phyloP scores from a whole-genome alignment of 2,888 invertebrate genomes.

The Nudaria mundana region DNA sequence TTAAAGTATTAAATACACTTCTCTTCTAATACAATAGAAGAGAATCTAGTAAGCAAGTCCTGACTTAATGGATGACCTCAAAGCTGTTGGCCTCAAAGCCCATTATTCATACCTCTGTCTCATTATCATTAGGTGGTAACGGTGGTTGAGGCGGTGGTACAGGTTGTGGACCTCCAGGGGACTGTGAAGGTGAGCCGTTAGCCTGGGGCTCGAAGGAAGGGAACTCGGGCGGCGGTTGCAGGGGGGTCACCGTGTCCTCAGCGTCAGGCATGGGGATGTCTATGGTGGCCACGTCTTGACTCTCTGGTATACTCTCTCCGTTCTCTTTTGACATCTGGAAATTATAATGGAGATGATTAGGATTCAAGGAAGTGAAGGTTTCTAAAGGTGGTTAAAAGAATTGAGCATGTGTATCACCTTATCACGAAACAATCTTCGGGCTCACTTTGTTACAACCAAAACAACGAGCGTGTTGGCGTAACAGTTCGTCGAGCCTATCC shows the following conservation, averaged over 20 bases:
- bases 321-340: conserved; percentile 63
- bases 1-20: too few species aligned
- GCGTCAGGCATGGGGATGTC: conserved; percentile 86
- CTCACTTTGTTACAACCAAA: too few species aligned
- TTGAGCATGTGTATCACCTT: too few species aligned
- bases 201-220: conserved; percentile 35
- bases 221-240: not conserved
- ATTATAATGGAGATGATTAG: too few species aligned
- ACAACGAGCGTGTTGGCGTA: too few species aligned
- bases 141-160: conserved; percentile 11
- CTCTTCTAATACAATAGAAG: too few species aligned
- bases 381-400: too few species aligned
- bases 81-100: not conserved
- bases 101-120: not conserved
- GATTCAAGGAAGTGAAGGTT: too few species aligned
- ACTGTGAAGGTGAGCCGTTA: conserved; percentile 14
- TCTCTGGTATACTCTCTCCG: conserved; percentile 45
- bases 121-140: conserved; percentile 4
- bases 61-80: too few species aligned
- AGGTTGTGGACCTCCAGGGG: not conserved
- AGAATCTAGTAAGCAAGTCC: too few species aligned
- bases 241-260: conserved; percentile 22
- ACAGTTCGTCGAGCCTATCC: too few species aligned
- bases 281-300: conserved; percentile 54
- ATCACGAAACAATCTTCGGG: too few species aligned